Evolutionary conservation across 2,888 invertebrate species (phyloP).

Genomic region (Boloria selene): DNA sequence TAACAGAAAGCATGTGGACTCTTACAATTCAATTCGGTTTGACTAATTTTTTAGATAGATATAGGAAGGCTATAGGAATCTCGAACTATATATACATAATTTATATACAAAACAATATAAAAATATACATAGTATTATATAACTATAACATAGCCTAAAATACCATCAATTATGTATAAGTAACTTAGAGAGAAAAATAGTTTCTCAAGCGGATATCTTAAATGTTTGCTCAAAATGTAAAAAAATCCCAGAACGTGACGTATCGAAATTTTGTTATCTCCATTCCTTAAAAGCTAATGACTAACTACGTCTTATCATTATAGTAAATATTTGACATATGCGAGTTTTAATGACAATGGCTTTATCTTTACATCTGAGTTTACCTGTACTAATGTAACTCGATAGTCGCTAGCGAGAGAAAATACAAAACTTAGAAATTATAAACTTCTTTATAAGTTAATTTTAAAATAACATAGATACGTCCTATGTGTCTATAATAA

Average conservation of each 20-base stretch:
- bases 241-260: slow-evolving; percentile 40
- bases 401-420: slow-evolving; percentile 10
- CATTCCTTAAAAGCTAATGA: slow-evolving; percentile 54
- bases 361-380: slow-evolving; percentile 53
- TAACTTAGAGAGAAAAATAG: no score
- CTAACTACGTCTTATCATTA: slow-evolving; percentile 55
- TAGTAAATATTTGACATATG: slow-evolving; percentile 68
- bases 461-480: no score
- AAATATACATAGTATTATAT: slow-evolving; percentile 3
- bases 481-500: no score
- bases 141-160: not conserved
- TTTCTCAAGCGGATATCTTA: not conserved
- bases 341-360: slow-evolving; percentile 60
- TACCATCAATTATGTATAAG: not conserved
- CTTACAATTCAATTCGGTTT: no score
- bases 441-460: not conserved
- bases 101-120: no score
- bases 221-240: slow-evolving; percentile 12
- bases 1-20: not conserved
- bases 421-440: not conserved
- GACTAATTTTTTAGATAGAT: not conserved
- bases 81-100: no score
- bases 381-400: slow-evolving; percentile 9
- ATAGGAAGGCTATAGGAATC: no score
- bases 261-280: slow-evolving; percentile 51